Evolutionary conservation across 2,888 invertebrate genomes (phyloP).

Genomic region (Nineta flava): DNA sequence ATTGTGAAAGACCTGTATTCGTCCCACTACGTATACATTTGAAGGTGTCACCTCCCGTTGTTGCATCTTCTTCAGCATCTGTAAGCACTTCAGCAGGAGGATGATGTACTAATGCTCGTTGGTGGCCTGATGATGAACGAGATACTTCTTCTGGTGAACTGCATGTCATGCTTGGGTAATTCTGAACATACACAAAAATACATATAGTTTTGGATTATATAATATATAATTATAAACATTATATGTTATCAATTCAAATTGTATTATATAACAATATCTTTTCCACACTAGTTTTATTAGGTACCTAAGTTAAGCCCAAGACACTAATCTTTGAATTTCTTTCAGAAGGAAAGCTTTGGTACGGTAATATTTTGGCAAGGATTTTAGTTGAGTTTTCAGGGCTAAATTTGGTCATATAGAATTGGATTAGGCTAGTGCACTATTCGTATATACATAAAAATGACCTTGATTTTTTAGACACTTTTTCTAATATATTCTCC

Average conservation of each 20-base stretch:
- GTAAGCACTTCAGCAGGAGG: slow-evolving; percentile 20
- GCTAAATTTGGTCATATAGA: too few relatives aligned
- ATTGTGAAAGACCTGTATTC: slow-evolving; percentile 67
- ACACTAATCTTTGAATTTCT: too few relatives aligned
- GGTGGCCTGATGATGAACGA: slow-evolving; percentile 22
- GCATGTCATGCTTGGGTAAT: slow-evolving; percentile 5
- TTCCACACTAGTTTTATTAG: too few relatives aligned
- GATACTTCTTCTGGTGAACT: slow-evolving; percentile 8
- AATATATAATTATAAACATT: background rate
- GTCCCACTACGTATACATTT: slow-evolving; percentile 32
- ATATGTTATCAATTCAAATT: background rate
- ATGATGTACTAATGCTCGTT: slow-evolving; percentile 35
- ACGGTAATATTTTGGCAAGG: too few relatives aligned
- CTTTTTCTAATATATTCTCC: too few relatives aligned
- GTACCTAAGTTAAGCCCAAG: too few relatives aligned
- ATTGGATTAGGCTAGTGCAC: too few relatives aligned
- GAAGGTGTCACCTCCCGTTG: slow-evolving; percentile 7
- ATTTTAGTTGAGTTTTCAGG: too few relatives aligned
- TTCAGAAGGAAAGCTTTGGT: too few relatives aligned
- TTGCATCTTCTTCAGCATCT: slow-evolving; percentile 19
- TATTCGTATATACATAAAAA: too few relatives aligned
- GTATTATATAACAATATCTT: too few relatives aligned
- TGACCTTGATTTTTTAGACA: too few relatives aligned
- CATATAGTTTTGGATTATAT: background rate
- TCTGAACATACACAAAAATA: slow-evolving; percentile 1